Evolutionary conservation across 2,113 vertebrate species (phyloP).

Genomic region (Thamnaconus septentrionalis): DNA sequence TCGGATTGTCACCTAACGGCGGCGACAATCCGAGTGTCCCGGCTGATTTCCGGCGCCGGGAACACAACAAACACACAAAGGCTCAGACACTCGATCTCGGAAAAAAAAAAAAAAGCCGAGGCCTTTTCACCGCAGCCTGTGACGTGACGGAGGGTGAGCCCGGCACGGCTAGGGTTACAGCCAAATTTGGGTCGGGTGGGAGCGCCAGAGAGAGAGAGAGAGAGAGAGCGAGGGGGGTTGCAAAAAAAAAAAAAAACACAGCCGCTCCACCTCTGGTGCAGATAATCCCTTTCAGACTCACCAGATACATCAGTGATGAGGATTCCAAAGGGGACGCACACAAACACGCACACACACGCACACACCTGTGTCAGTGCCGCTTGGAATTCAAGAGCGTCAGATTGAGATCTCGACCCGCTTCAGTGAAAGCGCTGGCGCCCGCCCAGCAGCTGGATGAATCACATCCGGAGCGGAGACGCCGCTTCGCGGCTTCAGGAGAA

Average conservation of each 20-base stretch:
- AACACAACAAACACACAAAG: conserved; percentile 52
- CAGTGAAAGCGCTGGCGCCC: too few species aligned
- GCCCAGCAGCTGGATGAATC: too few species aligned
- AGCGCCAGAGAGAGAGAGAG: conserved; percentile 23
- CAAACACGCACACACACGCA: too few species aligned
- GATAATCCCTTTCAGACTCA: too few species aligned
- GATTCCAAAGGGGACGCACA: too few species aligned
- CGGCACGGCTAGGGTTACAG: conserved; percentile 60
- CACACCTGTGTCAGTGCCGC: too few species aligned
- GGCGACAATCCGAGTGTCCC: conserved; percentile 2
- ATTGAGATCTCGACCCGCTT: too few species aligned
- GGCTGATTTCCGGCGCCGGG: background rate
- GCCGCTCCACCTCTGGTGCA: too few species aligned
- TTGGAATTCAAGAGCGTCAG: too few species aligned
- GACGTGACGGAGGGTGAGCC: conserved; percentile 38
- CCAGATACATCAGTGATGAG: too few species aligned
- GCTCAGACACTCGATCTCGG: conserved; percentile 71
- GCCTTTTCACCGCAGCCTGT: conserved; percentile 28
- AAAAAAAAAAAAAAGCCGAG: conserved; percentile 48
- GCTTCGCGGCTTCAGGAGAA: too few species aligned
- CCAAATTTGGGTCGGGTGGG: conserved; percentile 53
- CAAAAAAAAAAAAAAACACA: background rate
- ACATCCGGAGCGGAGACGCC: too few species aligned
- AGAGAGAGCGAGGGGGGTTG: background rate
- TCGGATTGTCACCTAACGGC: conserved; percentile 14